A percentile compares a stretch with the other conserved stretches of the same genome.
These are phyloP conservation scores for Glyphotaelius pellucidus DNA, from an alignment of 2,888 invertebrate genomes.

Conservation along the genomic window DNA sequence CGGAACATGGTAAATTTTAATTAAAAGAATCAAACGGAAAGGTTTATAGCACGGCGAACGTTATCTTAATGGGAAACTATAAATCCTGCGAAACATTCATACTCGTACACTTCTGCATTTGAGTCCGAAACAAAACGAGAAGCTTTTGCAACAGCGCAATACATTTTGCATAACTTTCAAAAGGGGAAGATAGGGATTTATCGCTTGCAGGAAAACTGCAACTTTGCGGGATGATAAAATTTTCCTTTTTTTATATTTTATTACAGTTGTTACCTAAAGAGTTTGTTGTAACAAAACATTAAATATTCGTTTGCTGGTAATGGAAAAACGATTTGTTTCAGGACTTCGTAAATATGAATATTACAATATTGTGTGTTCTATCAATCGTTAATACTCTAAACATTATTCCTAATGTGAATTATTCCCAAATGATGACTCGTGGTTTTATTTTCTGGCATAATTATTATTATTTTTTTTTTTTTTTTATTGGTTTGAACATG, in stretches of 20 bases:
- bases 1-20: slow-evolving; percentile 23
- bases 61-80: slow-evolving; percentile 31
- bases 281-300: not conserved
- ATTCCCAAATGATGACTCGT: no score
- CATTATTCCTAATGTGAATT: no score
- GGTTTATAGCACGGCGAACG: slow-evolving; percentile 18
- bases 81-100: not conserved
- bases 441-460: no score
- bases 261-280: not conserved
- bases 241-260: not conserved
- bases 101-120: not conserved
- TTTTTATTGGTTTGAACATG: no score
- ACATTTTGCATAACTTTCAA: slow-evolving; percentile 2
- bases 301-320: not conserved
- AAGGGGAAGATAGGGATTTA: not conserved
- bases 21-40: slow-evolving; percentile 23
- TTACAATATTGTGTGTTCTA: not conserved
- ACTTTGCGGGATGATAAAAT: not conserved
- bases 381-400: no score
- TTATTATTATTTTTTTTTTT: no score
- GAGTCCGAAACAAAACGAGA: not conserved
- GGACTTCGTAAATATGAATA: not conserved
- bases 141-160: not conserved
- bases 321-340: not conserved
- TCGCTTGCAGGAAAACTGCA: not conserved